Base-by-base conservation (phyloP, 1,140 invertebrate genomes). In the Rhopalosiphum padi region DNA sequence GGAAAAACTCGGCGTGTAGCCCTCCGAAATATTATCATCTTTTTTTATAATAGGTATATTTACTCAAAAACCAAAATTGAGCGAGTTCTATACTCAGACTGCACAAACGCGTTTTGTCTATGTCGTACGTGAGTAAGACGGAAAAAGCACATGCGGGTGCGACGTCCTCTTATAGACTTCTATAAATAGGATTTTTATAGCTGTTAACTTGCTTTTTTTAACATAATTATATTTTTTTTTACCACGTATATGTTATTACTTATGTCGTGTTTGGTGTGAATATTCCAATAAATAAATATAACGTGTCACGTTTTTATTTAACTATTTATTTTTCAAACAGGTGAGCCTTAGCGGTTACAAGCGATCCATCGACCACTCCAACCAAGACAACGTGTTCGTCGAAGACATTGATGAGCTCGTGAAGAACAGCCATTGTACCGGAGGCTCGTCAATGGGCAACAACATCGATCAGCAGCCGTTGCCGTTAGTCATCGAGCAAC, bases 291-390 rank as follows among this genome's bases (percentile, higher is more conserved):
- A n/a, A n/a, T 23, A 37, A 83, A 37, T 37, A 83, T 37, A 35
- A 37, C 21, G 22, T 21, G 21, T 83, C 35, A 37, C 22, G 18
- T 43, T 41, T 85, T 23, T 37, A 23, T 85, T 25, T 21, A 51
- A 51, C 48, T 18, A 51, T 51, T 30, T 23, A 30, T 53, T 93
- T 53, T 25, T 22, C 91, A 23, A 46, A 91, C 94, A 97, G 94
- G 95, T 97, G 8, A 96, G 96, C 18, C 96, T 97, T 82, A 96
- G 96, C 48, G 96, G 96, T 88, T 96, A 96, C 94, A 96, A 96
- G n/a, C 96, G 97, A 96, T 96, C 96, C 83, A 97, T 97, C 95
- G 97, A 93, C n/a, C 91, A 93, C 77, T 93, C 91, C 55, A 93
- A 93, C 48, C 91, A 93, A 68, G 82, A 93, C 18, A 86, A 85